Evolutionary conservation across 2,888 invertebrate species (phyloP).

Genomic region (Scaptodrosophila latifasciaeformis): DNA sequence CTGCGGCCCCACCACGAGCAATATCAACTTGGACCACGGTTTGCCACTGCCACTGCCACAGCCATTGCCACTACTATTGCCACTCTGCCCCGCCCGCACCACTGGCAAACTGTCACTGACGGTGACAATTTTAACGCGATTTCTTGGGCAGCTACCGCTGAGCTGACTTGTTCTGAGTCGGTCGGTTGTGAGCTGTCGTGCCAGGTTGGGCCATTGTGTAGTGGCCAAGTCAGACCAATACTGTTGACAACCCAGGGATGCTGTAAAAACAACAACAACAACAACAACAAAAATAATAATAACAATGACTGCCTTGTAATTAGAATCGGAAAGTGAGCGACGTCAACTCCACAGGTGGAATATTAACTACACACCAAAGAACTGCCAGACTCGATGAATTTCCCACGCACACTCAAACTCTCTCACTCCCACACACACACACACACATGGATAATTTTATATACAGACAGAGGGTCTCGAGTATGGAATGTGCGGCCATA

Average conservation of each 20-base stretch:
- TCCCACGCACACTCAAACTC: neutral
- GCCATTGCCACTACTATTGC: too few relatives aligned
- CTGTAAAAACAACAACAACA: neutral
- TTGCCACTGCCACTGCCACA: neutral
- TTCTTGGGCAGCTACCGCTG: conserved; percentile 51
- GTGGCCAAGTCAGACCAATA: too few relatives aligned
- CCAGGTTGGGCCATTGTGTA: too few relatives aligned
- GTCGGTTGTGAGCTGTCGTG: too few relatives aligned
- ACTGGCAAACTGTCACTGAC: conserved; percentile 41
- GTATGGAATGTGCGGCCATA: conserved; percentile 20
- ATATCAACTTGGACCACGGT: neutral
- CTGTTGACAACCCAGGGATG: neutral
- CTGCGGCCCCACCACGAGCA: neutral
- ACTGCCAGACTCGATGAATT: neutral
- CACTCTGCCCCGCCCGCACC: conserved; percentile 1
- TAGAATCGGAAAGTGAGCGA: neutral
- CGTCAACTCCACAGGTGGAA: conserved; percentile 42
- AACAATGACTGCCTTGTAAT: neutral
- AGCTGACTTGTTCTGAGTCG: too few relatives aligned
- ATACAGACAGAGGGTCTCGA: too few relatives aligned
- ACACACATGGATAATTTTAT: neutral
- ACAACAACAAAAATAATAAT: too few relatives aligned
- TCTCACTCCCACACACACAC: neutral
- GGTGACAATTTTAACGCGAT: conserved; percentile 63
- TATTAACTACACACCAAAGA: too few relatives aligned